phyloP scores from a whole-genome alignment of 2,888 invertebrate genomes.

The Desoria tigrina region DNA sequence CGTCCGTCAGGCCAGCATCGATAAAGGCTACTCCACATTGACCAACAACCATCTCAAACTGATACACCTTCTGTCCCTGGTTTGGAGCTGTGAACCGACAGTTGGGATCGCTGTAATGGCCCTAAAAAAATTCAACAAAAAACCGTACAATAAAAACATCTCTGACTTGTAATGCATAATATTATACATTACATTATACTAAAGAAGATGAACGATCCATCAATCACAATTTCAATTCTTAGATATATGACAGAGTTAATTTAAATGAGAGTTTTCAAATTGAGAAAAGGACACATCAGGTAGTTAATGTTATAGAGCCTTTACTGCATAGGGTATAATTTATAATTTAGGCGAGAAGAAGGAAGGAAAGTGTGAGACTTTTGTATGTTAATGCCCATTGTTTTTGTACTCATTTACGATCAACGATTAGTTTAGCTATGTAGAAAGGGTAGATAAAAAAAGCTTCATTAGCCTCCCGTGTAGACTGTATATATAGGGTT shows the following conservation, averaged over 20 bases:
- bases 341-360: neutral
- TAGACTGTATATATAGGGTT: no score
- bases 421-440: no score
- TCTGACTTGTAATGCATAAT: no score
- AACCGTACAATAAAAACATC: no score
- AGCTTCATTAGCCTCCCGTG: conserved; percentile 4
- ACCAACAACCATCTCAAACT: conserved; percentile 73
- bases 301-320: no score
- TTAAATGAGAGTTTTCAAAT: no score
- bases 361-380: conserved; percentile 14
- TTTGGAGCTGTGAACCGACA: conserved; percentile 75
- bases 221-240: no score
- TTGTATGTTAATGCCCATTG: conserved; percentile 6
- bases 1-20: conserved; percentile 72
- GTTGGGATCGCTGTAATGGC: conserved; percentile 67
- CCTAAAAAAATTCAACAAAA: conserved; percentile 56
- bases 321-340: no score
- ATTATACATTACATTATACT: no score
- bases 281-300: no score
- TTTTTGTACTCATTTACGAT: conserved; percentile 15
- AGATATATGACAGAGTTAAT: no score
- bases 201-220: no score
- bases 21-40: conserved; percentile 78
- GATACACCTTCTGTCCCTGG: conserved; percentile 68
- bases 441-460: neutral